Evolutionary conservation across 2,888 invertebrate species (phyloP), one percentile per base, ranked within the genome.

Genomic region (Coelogynopora nodosa): DNA sequence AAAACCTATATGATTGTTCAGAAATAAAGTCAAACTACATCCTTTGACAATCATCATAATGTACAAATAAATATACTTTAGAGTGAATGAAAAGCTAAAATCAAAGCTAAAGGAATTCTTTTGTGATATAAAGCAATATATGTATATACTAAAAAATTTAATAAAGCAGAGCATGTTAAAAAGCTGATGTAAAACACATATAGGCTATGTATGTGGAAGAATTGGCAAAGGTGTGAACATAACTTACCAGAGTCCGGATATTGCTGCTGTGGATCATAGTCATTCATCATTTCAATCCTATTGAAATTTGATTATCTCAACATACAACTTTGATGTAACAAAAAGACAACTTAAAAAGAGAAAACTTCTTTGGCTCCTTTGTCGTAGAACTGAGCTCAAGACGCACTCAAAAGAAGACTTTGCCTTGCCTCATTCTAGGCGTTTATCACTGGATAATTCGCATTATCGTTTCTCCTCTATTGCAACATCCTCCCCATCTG

Each of bases 191-290:
- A n/a, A n/a, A n/a, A n/a, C n/a, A n/a, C n/a, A n/a, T n/a, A n/a
- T n/a, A n/a, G n/a, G n/a, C n/a, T n/a, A n/a, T n/a, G n/a, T n/a
- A n/a, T n/a, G n/a, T n/a, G n/a, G n/a, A n/a, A n/a, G 49, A 49
- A 49, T 49, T 49, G 49, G 49, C 49, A 49, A 49, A 49, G 49
- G 49, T 18, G 49, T 49, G 49, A 49, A 80, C 2, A 27, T 2
- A 80, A 80, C 80, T 80, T 80, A 80, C 80, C 80, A 27, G 80
- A 27, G 28, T 80, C 80, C 28, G 23, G 80, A 80, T 80, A 80
- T n/a, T 80, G 80, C 80, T 80, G 80, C 80, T 80, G 80, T 10
- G 80, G 26, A 80, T 80, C 80, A 80, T 80, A 80, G 80, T 80
- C 80, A 80, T 80, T 80, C 28, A 80, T 80, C 80, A 80, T 80